Evolutionary conservation across 2,888 invertebrate genomes (phyloP).

Genomic region (Celastrina argiolus): DNA sequence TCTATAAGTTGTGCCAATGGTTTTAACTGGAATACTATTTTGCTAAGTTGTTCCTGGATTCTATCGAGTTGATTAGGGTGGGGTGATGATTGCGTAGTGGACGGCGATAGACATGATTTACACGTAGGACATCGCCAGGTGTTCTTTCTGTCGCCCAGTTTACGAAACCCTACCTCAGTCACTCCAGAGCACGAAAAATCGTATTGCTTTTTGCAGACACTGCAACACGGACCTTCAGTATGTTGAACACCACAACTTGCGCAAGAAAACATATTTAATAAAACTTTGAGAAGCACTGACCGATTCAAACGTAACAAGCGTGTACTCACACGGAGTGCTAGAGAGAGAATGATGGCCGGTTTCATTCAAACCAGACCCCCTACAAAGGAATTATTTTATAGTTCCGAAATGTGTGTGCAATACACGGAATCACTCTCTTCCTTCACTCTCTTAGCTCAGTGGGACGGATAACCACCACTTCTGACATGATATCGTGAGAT

Average conservation of each 20-base stretch:
- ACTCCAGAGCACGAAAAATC: no score
- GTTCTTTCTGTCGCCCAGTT: slow-evolving; percentile 23
- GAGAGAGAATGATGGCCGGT: no score
- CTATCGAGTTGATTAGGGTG: background rate
- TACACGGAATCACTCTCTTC: no score
- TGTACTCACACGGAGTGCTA: background rate
- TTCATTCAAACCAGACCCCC: no score
- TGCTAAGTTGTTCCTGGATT: slow-evolving; percentile 1
- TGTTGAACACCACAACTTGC: background rate
- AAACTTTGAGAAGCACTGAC: background rate
- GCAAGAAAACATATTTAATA: background rate
- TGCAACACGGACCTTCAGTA: background rate
- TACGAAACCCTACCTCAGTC: slow-evolving; percentile 22
- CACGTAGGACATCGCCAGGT: slow-evolving; percentile 17
- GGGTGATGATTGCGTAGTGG: background rate
- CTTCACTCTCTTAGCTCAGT: no score
- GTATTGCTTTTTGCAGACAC: slow-evolving; percentile 1
- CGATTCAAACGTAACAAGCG: background rate
- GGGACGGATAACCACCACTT: no score
- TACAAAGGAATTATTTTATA: no score
- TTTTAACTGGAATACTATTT: slow-evolving; percentile 23
- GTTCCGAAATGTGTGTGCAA: no score
- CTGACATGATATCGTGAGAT: no score
- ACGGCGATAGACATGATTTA: slow-evolving; percentile 10
- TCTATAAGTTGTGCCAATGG: slow-evolving; percentile 29